These are phyloP conservation scores for Balanococcus diminutus DNA, from an alignment of 2,888 invertebrate species.

Conservation along the genomic window DNA sequence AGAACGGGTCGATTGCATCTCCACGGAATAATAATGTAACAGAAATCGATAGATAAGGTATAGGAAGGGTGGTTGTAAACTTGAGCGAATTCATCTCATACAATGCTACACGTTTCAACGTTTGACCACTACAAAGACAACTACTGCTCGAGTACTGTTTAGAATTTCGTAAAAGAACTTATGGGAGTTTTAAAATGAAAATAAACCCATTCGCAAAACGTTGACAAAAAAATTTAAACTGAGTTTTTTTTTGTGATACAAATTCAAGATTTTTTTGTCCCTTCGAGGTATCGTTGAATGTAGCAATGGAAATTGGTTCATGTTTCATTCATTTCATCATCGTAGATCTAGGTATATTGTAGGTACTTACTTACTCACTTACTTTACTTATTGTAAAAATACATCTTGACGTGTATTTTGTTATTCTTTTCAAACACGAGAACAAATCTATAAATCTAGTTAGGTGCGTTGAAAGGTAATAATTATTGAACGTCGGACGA, in stretches of 20 bases:
- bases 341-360: neutral
- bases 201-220: neutral
- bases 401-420: no score
- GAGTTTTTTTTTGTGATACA: neutral
- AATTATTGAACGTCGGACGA: neutral
- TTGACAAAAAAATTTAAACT: neutral
- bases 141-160: neutral
- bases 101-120: conserved; percentile 22
- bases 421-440: neutral
- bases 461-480: neutral
- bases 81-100: conserved; percentile 36
- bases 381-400: no score
- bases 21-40: conserved; percentile 51
- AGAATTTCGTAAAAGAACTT: neutral
- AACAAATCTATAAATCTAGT: neutral
- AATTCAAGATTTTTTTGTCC: neutral
- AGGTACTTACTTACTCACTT: no score
- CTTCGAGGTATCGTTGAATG: no score
- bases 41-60: conserved; percentile 46
- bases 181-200: neutral
- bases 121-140: conserved; percentile 25
- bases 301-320: neutral
- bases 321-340: neutral
- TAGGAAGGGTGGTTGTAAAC: conserved; percentile 8
- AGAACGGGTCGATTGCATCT: conserved; percentile 50